A percentile compares a stretch with the other conserved stretches of the same genome.
These are phyloP conservation scores for Eupeodes latifasciatus DNA, from an alignment of 2,888 invertebrate species.

Conservation along the genomic window DNA sequence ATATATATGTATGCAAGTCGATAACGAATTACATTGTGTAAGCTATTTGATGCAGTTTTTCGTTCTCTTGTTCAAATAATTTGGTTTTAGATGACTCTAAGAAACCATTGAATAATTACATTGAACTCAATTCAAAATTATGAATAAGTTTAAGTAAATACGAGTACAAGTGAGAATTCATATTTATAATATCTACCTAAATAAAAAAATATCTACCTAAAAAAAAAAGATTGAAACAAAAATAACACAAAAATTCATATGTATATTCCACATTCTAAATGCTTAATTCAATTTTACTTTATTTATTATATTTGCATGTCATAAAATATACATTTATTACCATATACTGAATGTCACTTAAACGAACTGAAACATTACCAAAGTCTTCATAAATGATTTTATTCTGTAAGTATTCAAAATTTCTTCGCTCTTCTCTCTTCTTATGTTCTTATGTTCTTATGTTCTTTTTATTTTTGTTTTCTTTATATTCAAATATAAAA, in stretches of 20 bases:
- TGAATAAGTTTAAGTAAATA: too few relatives aligned
- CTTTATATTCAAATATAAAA: conserved; percentile 39
- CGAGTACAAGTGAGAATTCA: too few relatives aligned
- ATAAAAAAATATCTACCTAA: background rate
- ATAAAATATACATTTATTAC: conserved; percentile 45
- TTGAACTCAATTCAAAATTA: too few relatives aligned
- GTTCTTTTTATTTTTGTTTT: background rate
- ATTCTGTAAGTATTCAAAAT: background rate
- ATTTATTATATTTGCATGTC: conserved; percentile 30
- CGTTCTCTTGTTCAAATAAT: too few relatives aligned
- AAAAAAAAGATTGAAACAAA: background rate
- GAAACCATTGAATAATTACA: too few relatives aligned
- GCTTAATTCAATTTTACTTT: conserved; percentile 5
- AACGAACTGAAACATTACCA: conserved; percentile 18
- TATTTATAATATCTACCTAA: too few relatives aligned
- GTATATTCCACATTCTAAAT: background rate
- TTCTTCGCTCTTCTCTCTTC: too few relatives aligned
- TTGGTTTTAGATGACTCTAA: too few relatives aligned
- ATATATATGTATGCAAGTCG: too few relatives aligned
- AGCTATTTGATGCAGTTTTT: too few relatives aligned
- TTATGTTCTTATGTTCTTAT: background rate
- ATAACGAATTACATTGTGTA: too few relatives aligned
- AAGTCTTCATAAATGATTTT: conserved; percentile 38
- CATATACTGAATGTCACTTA: conserved; percentile 18
- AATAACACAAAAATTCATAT: background rate